These are phyloP conservation scores for Sphaeridia pumilis DNA, from an alignment of 2,888 invertebrate genomes.

Conservation along the genomic window DNA sequence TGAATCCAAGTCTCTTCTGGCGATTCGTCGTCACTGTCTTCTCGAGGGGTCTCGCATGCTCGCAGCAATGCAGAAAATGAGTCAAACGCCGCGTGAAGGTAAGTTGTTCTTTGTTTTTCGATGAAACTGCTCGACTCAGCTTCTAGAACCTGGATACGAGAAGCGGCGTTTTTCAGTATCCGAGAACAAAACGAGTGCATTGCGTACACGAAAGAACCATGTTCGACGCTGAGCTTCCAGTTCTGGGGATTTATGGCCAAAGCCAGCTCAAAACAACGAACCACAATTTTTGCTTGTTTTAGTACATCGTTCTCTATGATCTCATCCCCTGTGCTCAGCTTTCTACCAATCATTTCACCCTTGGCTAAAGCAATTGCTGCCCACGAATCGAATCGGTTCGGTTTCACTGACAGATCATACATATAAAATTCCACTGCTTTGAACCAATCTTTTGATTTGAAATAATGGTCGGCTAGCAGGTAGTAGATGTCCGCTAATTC, in stretches of 20 bases:
- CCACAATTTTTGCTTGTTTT: slow-evolving; percentile 56
- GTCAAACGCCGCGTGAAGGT: slow-evolving; percentile 62
- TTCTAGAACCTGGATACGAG: background rate
- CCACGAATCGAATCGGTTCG: slow-evolving; percentile 75
- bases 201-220: slow-evolving; percentile 77
- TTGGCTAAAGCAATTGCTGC: slow-evolving; percentile 75
- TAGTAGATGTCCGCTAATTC: slow-evolving; percentile 63
- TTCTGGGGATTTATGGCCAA: slow-evolving; percentile 61
- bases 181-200: slow-evolving; percentile 83
- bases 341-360: slow-evolving; percentile 62
- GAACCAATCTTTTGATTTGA: slow-evolving; percentile 66
- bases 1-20: slow-evolving; percentile 81
- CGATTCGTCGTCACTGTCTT: slow-evolving; percentile 44
- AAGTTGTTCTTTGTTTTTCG: slow-evolving; percentile 58
- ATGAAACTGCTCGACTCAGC: slow-evolving; percentile 42
- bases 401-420: slow-evolving; percentile 69
- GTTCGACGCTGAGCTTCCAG: slow-evolving; percentile 76
- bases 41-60: slow-evolving; percentile 23
- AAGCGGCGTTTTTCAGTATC: slow-evolving; percentile 51
- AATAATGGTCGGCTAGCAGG: slow-evolving; percentile 82
- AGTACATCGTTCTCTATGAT: slow-evolving; percentile 38
- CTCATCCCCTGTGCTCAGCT: slow-evolving; percentile 52
- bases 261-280: slow-evolving; percentile 69
- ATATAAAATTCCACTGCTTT: slow-evolving; percentile 70
- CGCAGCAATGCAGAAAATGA: slow-evolving; percentile 52